phyloP scores from a whole-genome alignment of 2,888 invertebrate genomes.

The Athrips mouffetella region DNA sequence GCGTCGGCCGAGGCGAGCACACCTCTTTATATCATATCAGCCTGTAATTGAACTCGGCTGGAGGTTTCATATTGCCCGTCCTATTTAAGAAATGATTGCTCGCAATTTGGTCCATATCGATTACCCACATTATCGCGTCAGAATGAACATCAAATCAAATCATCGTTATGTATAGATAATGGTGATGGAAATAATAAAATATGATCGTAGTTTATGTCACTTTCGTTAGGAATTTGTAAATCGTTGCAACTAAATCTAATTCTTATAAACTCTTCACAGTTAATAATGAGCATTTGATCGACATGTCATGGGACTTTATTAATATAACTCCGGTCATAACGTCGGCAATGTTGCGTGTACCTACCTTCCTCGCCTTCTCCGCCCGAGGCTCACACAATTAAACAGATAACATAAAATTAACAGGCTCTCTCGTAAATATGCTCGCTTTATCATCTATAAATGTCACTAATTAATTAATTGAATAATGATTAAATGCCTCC shows the following conservation, averaged over 20 bases:
- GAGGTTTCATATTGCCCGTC: slow-evolving; percentile 14
- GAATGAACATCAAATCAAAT: neutral
- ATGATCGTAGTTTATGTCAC: neutral
- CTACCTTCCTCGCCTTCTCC: neutral
- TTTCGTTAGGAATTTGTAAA: neutral
- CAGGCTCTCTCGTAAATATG: slow-evolving; percentile 68
- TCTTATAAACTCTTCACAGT: neutral
- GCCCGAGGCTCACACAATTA: slow-evolving; percentile 59
- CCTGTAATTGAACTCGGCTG: slow-evolving; percentile 39
- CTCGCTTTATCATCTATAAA: slow-evolving; percentile 73
- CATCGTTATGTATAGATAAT: neutral
- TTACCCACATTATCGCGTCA: slow-evolving; percentile 1
- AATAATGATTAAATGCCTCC: slow-evolving; percentile 67
- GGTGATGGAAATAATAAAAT: neutral
- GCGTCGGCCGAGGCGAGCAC: slow-evolving; percentile 45
- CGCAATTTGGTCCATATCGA: neutral
- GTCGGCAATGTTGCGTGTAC: neutral
- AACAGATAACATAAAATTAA: slow-evolving; percentile 72
- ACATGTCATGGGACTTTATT: slow-evolving; percentile 8
- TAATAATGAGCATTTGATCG: slow-evolving; percentile 1
- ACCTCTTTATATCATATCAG: slow-evolving; percentile 65
- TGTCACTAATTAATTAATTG: slow-evolving; percentile 76
- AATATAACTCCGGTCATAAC: neutral
- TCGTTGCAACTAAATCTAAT: neutral
- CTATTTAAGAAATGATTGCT: slow-evolving; percentile 8